A percentile compares a stretch with the other conserved stretches of the same genome.
These are phyloP conservation scores for Nettapus auritus DNA, from an alignment of 2,113 vertebrate species.

Conservation along the genomic window DNA sequence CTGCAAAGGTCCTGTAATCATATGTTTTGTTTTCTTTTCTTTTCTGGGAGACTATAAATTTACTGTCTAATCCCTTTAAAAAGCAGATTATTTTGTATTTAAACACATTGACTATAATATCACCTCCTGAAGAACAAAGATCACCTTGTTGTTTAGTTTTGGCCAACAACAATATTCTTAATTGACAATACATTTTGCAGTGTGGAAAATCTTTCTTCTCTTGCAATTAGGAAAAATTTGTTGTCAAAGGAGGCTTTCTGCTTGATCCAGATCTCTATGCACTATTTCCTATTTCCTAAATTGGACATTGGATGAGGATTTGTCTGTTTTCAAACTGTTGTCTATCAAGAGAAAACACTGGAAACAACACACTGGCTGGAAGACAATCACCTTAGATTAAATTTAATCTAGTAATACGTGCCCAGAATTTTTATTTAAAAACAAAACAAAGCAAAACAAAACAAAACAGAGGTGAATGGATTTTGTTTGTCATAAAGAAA, in stretches of 20 bases:
- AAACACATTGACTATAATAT: neutral
- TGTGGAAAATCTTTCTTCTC: neutral
- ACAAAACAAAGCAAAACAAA: neutral
- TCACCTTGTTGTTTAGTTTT: neutral
- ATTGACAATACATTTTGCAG: neutral
- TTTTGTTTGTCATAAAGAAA: neutral
- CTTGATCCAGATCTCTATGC: neutral
- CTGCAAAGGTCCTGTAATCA: neutral
- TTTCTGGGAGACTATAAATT: neutral
- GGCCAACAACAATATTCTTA: neutral
- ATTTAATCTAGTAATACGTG: neutral
- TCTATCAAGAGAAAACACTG: neutral
- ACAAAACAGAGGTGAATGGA: neutral
- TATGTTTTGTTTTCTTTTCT: neutral
- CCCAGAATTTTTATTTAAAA: neutral
- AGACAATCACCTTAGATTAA: neutral
- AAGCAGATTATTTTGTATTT: neutral
- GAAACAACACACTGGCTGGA: neutral
- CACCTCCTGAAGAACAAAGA: neutral
- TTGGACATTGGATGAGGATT: neutral
- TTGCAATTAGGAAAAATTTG: neutral
- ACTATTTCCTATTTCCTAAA: neutral
- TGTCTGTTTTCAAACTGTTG: neutral
- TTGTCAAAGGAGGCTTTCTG: neutral
- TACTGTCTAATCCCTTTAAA: neutral